These are phyloP conservation scores for Lordiphosa andalusiaca DNA, from an alignment of 2,888 invertebrate species.

Conservation along the genomic window DNA sequence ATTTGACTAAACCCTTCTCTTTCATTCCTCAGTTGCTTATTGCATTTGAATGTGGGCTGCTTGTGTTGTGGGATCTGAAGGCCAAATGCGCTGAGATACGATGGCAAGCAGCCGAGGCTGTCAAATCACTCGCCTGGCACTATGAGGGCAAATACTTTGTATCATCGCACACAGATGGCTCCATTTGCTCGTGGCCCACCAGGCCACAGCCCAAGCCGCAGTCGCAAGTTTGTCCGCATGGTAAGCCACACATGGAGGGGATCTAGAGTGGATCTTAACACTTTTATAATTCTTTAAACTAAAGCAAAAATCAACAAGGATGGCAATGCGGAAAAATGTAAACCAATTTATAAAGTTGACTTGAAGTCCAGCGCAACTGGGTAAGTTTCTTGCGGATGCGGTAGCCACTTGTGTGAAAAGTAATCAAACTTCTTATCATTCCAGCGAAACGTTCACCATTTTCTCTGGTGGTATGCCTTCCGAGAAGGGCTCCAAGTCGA, in stretches of 20 bases:
- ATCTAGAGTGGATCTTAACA: not conserved
- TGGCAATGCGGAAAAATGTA: slow-evolving; percentile 95
- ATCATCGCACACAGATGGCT: slow-evolving; percentile 97
- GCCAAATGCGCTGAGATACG: slow-evolving; percentile 92
- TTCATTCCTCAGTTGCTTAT: slow-evolving; percentile 88
- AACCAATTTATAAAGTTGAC: slow-evolving; percentile 96
- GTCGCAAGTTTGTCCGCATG: slow-evolving; percentile 93
- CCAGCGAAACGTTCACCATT: slow-evolving; percentile 95
- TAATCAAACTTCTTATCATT: slow-evolving; percentile 1
- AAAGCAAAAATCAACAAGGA: slow-evolving; percentile 90
- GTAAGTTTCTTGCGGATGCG: slow-evolving; percentile 40
- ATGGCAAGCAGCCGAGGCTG: slow-evolving; percentile 87
- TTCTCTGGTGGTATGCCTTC: slow-evolving; percentile 97
- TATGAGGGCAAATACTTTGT: slow-evolving; percentile 98
- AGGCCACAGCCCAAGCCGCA: slow-evolving; percentile 88
- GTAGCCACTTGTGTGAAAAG: too few species aligned
- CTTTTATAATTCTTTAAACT: not conserved
- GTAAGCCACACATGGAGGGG: slow-evolving; percentile 80
- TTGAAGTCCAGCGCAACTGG: slow-evolving; percentile 91
- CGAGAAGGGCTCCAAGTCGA: slow-evolving; percentile 93
- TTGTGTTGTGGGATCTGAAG: slow-evolving; percentile 97
- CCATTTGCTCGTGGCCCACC: slow-evolving; percentile 95
- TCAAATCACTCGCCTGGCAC: slow-evolving; percentile 97
- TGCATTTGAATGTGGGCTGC: slow-evolving; percentile 96
- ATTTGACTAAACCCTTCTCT: not conserved